Percentiles rank a stretch among this genome's conserved stretches.
Evolutionary conservation across 2,888 invertebrate species (phyloP).

Genomic region (Spilosoma lubricipeda): DNA sequence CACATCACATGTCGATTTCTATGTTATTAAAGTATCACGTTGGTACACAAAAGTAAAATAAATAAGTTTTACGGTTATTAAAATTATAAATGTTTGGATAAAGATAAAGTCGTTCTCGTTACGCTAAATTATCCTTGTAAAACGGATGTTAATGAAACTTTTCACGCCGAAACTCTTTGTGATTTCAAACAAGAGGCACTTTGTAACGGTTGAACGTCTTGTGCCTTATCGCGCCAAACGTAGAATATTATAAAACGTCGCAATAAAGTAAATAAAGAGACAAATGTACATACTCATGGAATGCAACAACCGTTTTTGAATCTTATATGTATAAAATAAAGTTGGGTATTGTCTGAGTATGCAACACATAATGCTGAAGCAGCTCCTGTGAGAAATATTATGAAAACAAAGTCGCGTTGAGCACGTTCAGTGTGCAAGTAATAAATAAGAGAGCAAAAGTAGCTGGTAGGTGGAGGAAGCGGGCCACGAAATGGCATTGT

Average conservation of each 20-base stretch:
- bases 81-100: constrained; percentile 11
- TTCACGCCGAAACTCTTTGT: constrained; percentile 55
- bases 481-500: constrained; percentile 76
- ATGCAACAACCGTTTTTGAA: constrained; percentile 48
- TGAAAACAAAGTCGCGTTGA: constrained; percentile 85
- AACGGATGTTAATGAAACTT: constrained; percentile 36
- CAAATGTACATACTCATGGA: constrained; percentile 71
- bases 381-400: constrained; percentile 80
- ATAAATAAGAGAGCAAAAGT: constrained; percentile 82
- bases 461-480: constrained; percentile 64
- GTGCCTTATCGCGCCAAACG: constrained; percentile 77
- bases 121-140: constrained; percentile 18
- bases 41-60: too few relatives aligned
- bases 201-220: constrained; percentile 76
- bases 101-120: constrained; percentile 10
- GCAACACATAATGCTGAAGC: constrained; percentile 65
- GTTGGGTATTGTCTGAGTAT: constrained; percentile 55
- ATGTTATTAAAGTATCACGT: too few relatives aligned
- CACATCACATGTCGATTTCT: too few relatives aligned
- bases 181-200: constrained; percentile 70
- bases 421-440: constrained; percentile 83
- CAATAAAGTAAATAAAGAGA: constrained; percentile 84
- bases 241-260: constrained; percentile 85
- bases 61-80: not conserved
- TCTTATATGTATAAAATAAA: constrained; percentile 54